These are phyloP conservation scores for Serinus canaria DNA, from an alignment of 2,113 vertebrate species.

Conservation along the genomic window DNA sequence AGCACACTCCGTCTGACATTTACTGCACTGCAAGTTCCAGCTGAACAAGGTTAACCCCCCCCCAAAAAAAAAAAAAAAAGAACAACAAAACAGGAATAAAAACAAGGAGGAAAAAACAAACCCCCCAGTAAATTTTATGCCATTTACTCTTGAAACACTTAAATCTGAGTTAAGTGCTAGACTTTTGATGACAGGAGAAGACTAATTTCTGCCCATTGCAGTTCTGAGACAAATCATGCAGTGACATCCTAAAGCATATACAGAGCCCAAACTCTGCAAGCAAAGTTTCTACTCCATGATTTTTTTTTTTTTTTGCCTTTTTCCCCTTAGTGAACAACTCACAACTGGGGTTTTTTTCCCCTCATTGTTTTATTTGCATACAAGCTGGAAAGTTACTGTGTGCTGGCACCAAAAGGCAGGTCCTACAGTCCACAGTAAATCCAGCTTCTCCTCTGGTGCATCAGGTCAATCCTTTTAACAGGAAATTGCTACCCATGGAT, in stretches of 20 bases:
- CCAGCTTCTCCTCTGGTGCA: not conserved
- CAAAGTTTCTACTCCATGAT: not conserved
- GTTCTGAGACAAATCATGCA: not conserved
- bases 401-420: not conserved
- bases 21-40: not conserved
- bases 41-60: not conserved
- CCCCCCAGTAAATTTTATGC: not conserved
- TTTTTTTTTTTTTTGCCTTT: too few species aligned
- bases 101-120: not conserved
- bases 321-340: not conserved
- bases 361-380: not conserved
- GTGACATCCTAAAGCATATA: not conserved
- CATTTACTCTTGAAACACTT: not conserved
- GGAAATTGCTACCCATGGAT: fast-evolving
- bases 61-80: too few species aligned
- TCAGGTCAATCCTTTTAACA: not conserved
- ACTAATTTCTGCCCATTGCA: not conserved
- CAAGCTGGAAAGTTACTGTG: not conserved
- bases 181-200: not conserved
- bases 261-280: not conserved
- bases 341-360: fast-evolving
- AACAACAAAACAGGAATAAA: not conserved
- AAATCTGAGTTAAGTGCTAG: not conserved
- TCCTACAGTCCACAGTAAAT: not conserved
- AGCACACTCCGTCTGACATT: not conserved